phyloP scores from a whole-genome alignment of 2,797 vertebrate genomes.

The Gambusia yucatana region DNA sequence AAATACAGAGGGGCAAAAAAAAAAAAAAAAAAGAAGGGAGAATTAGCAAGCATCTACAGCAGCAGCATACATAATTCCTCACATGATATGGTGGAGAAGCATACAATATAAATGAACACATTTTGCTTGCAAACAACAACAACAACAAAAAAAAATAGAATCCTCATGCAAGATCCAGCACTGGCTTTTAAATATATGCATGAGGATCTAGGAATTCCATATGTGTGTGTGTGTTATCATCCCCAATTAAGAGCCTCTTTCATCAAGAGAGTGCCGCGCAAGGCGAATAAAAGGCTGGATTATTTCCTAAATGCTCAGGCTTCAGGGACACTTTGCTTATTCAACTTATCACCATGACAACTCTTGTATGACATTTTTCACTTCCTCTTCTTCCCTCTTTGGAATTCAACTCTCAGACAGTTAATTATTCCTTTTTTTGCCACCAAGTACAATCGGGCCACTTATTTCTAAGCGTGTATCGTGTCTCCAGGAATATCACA shows the following conservation, averaged over 20 bases:
- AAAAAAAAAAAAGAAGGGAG: slow-evolving; percentile 42
- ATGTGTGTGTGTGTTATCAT: slow-evolving; percentile 39
- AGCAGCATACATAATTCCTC: slow-evolving; percentile 74
- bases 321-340: slow-evolving; percentile 78
- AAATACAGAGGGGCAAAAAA: slow-evolving; percentile 57
- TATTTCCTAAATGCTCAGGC: slow-evolving; percentile 70
- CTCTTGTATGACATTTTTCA: slow-evolving; percentile 74
- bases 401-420: slow-evolving; percentile 63
- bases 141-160: slow-evolving; percentile 31
- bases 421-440: slow-evolving; percentile 62
- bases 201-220: slow-evolving; percentile 33
- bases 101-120: slow-evolving; percentile 59
- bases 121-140: slow-evolving; percentile 43
- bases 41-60: slow-evolving; percentile 67
- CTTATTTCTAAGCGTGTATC: slow-evolving; percentile 50
- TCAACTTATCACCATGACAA: slow-evolving; percentile 85
- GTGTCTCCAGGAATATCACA: slow-evolving; percentile 53
- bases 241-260: slow-evolving; percentile 49
- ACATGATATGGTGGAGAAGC: slow-evolving; percentile 61
- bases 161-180: slow-evolving; percentile 51
- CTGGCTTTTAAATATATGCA: slow-evolving; percentile 29
- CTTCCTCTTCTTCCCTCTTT: slow-evolving; percentile 45
- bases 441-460: slow-evolving; percentile 58
- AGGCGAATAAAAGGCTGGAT: slow-evolving; percentile 53
- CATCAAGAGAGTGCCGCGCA: slow-evolving; percentile 35